phyloP scores from a whole-genome alignment of 1,140 invertebrate species.

The Drosophila kikkawai region DNA sequence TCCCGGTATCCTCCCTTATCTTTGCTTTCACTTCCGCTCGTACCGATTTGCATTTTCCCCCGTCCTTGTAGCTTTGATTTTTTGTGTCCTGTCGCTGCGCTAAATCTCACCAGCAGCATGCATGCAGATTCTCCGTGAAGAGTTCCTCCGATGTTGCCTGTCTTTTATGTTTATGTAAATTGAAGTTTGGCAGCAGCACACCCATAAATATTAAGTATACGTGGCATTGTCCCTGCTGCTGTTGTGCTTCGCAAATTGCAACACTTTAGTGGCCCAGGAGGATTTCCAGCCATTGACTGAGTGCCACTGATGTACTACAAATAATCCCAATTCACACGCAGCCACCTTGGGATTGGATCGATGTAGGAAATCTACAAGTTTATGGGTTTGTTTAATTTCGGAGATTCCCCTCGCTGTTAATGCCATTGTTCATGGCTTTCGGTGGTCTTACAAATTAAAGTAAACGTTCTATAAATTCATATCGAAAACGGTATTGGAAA shows the following conservation, averaged over 20 bases:
- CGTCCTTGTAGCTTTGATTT: conserved; percentile 72
- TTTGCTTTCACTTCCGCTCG: conserved; percentile 54
- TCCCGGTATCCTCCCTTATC: conserved; percentile 11
- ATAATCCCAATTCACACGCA: conserved; percentile 10
- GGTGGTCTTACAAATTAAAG: neutral
- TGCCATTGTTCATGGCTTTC: neutral
- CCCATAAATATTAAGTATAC: conserved; percentile 79
- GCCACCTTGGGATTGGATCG: conserved; percentile 10
- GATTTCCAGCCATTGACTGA: conserved; percentile 60
- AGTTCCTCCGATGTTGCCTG: conserved; percentile 56
- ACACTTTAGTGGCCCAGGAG: conserved; percentile 53
- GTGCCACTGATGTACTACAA: conserved; percentile 27
- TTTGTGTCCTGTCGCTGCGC: conserved; percentile 74
- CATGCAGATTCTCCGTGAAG: conserved; percentile 38
- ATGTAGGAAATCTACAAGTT: conserved; percentile 3
- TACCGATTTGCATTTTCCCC: conserved; percentile 61
- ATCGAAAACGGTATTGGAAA: too few relatives aligned
- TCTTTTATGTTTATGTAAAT: conserved; percentile 83
- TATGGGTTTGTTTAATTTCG: neutral
- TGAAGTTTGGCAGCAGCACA: conserved; percentile 67
- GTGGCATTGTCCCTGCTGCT: conserved; percentile 49
- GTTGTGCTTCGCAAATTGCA: conserved; percentile 56
- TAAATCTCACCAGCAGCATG: conserved; percentile 68
- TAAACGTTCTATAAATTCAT: neutral
- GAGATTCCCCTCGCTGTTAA: neutral